phyloP scores from a whole-genome alignment of 2,888 invertebrate genomes.

The Pediacus dermestoides region DNA sequence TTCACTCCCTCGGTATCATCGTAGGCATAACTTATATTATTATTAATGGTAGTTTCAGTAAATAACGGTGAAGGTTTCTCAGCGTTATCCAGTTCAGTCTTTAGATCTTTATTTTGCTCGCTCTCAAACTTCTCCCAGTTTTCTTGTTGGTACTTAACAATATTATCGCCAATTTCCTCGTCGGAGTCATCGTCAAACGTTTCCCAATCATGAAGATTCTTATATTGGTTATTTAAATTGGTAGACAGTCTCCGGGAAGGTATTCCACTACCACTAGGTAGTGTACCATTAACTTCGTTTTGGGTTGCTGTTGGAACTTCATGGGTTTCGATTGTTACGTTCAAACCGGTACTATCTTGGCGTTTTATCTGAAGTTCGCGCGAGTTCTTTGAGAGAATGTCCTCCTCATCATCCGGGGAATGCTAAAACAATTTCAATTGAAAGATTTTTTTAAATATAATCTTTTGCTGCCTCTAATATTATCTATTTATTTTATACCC shows the following conservation, averaged over 20 bases:
- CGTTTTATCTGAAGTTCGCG: slow-evolving; percentile 40
- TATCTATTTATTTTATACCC: too few species aligned
- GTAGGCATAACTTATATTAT: slow-evolving; percentile 47
- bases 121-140: not conserved
- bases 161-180: slow-evolving; percentile 9
- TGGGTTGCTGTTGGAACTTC: slow-evolving; percentile 18
- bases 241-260: slow-evolving; percentile 23
- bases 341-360: slow-evolving; percentile 26
- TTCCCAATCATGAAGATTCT: slow-evolving; percentile 30
- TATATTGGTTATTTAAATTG: slow-evolving; percentile 37
- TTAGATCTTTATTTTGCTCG: slow-evolving; percentile 5
- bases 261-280: slow-evolving; percentile 16
- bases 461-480: too few species aligned
- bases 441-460: too few species aligned
- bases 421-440: too few species aligned
- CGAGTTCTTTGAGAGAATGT: slow-evolving; percentile 52
- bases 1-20: too few species aligned
- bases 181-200: slow-evolving; percentile 28
- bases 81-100: slow-evolving; percentile 8
- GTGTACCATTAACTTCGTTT: slow-evolving; percentile 2
- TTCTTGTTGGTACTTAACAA: not conserved
- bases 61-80: slow-evolving; percentile 54
- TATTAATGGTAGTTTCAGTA: slow-evolving; percentile 54
- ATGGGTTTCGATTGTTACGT: slow-evolving; percentile 28
- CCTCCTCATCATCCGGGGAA: slow-evolving; percentile 51